A percentile compares a stretch with the other conserved stretches of the same genome.
These are phyloP conservation scores for Aphyosemion australe DNA, from an alignment of 2,113 vertebrate species.

Conservation along the genomic window DNA sequence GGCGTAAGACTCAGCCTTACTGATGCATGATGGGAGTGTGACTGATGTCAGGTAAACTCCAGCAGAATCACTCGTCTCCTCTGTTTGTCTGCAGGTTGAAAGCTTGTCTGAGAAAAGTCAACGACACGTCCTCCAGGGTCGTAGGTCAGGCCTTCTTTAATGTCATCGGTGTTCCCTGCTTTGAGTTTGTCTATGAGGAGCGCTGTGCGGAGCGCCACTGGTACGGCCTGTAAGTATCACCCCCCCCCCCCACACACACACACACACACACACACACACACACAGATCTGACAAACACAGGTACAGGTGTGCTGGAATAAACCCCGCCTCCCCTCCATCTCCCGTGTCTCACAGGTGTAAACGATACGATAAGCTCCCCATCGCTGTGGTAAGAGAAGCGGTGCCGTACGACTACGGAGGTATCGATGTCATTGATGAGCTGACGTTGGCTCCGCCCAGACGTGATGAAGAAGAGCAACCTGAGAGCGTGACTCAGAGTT, in stretches of 20 bases:
- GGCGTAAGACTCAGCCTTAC: slow-evolving; percentile 63
- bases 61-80: no score
- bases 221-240: slow-evolving; percentile 88
- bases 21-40: no score
- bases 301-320: no score
- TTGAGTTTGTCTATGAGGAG: slow-evolving; percentile 84
- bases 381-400: slow-evolving; percentile 84
- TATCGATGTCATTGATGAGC: slow-evolving; percentile 82
- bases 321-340: not conserved
- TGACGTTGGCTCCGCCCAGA: slow-evolving; percentile 56
- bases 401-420: slow-evolving; percentile 86
- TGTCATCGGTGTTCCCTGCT: slow-evolving; percentile 88
- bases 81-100: slow-evolving; percentile 79
- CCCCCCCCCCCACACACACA: no score
- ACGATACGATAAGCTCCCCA: slow-evolving; percentile 80
- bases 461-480: slow-evolving; percentile 38
- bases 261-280: no score
- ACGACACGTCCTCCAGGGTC: slow-evolving; percentile 85
- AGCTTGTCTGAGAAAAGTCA: slow-evolving; percentile 82
- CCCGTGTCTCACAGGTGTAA: slow-evolving; percentile 80
- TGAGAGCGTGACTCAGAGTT: slow-evolving; percentile 54
- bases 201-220: slow-evolving; percentile 88
- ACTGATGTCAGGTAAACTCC: no score
- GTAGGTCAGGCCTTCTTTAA: slow-evolving; percentile 91
- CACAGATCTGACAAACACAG: no score